A percentile compares a stretch with the other conserved stretches of the same genome.
These are phyloP conservation scores for Hippopotamyrus pictus DNA, from an alignment of 2,797 vertebrate genomes.

Conservation along the genomic window DNA sequence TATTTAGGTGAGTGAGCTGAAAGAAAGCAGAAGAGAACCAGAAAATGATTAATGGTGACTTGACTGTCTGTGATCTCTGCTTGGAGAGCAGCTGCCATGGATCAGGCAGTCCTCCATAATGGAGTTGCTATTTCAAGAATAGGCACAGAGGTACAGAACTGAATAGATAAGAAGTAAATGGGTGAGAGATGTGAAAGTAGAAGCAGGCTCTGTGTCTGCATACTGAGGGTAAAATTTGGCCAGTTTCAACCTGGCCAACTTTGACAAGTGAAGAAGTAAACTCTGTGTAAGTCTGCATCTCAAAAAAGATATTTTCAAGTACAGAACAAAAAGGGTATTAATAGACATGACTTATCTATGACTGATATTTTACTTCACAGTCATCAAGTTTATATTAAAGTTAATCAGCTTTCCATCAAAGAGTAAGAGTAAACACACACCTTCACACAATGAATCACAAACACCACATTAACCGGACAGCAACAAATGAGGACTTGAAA, in stretches of 20 bases:
- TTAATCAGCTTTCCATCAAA: background rate
- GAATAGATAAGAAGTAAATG: background rate
- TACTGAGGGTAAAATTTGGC: background rate
- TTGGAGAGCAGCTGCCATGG: background rate
- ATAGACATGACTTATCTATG: background rate
- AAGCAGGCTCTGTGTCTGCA: background rate
- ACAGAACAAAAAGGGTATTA: background rate
- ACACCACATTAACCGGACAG: background rate
- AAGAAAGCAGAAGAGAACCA: background rate
- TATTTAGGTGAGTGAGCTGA: background rate
- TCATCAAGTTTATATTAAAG: background rate
- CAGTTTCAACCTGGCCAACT: background rate
- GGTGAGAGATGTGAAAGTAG: background rate
- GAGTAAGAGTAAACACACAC: background rate
- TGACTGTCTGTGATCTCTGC: background rate
- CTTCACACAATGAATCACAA: background rate
- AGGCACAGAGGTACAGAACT: background rate
- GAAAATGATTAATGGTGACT: background rate
- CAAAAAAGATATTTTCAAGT: background rate
- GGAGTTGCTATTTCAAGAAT: background rate
- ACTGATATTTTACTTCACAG: background rate
- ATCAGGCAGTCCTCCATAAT: background rate
- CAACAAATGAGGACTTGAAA: background rate
- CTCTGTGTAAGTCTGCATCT: background rate
- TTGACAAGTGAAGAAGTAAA: background rate